Percentiles rank a stretch among this genome's conserved stretches.
Conservation (phyloP, 2,113 vertebrate species). For the Actinemys pallida region DNA sequence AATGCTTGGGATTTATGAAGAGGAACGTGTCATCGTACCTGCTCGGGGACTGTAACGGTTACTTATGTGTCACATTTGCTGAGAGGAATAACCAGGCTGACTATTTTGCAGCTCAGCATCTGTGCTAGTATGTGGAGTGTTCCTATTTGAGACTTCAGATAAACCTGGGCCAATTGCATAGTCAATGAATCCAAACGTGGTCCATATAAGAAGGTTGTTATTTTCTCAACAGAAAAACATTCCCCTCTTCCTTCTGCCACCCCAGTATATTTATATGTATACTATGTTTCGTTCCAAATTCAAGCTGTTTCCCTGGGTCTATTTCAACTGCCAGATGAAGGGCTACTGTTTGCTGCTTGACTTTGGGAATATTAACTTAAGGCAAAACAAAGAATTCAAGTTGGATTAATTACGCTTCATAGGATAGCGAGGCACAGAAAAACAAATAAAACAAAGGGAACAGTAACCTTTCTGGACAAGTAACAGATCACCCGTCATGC, state of each 20-base stretch:
- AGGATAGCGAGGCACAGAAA: slow-evolving; percentile 1
- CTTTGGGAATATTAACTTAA: background rate
- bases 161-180: background rate
- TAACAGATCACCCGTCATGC: background rate
- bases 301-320: background rate
- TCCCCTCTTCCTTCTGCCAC: background rate
- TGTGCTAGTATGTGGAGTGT: background rate
- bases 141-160: background rate
- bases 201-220: background rate
- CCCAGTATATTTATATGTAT: background rate
- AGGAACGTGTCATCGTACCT: background rate
- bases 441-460: slow-evolving; percentile 40
- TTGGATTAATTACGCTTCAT: background rate
- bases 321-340: background rate
- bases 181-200: background rate
- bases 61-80: background rate
- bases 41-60: background rate
- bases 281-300: background rate
- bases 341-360: background rate
- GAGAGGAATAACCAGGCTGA: background rate
- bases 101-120: background rate
- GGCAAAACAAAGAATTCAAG: background rate
- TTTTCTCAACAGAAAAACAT: background rate
- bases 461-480: background rate
- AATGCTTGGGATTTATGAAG: background rate